Conservation (phyloP, 2,888 invertebrate species). For the Euplexia lucipara region DNA sequence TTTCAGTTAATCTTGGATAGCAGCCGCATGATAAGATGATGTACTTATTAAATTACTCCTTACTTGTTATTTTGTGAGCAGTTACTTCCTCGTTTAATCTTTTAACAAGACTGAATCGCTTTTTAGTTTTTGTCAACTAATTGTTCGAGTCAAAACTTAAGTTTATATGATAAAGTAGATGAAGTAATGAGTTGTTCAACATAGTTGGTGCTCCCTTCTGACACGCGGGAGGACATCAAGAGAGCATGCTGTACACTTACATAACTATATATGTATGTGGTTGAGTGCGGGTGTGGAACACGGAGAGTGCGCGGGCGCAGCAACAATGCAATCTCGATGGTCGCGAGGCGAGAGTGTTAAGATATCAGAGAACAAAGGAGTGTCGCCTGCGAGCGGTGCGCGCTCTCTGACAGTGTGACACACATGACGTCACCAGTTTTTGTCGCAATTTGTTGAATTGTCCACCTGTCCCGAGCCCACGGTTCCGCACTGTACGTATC, state of each 20-base stretch:
- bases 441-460: constrained; percentile 77
- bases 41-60: too few relatives aligned
- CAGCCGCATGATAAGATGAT: background rate
- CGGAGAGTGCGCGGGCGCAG: background rate
- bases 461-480: constrained; percentile 67
- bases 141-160: background rate
- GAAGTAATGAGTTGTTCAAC: background rate
- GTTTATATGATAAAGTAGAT: background rate
- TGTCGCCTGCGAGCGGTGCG: constrained; percentile 47
- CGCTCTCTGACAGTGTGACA: constrained; percentile 47
- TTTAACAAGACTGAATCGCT: too few relatives aligned
- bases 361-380: constrained; percentile 36
- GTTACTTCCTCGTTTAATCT: too few relatives aligned
- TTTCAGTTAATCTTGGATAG: background rate
- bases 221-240: background rate
- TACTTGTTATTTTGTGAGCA: too few relatives aligned
- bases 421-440: constrained; percentile 72
- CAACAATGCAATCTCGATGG: background rate
- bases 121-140: too few relatives aligned
- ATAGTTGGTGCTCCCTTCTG: background rate
- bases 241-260: too few relatives aligned
- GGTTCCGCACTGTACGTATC: constrained; percentile 57
- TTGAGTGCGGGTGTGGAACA: background rate
- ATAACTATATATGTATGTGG: too few relatives aligned
- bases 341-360: constrained; percentile 11